A percentile compares a stretch with the other conserved stretches of the same genome.
Conservation (phyloP, 2,113 vertebrate genomes). For the Notothenia coriiceps region DNA sequence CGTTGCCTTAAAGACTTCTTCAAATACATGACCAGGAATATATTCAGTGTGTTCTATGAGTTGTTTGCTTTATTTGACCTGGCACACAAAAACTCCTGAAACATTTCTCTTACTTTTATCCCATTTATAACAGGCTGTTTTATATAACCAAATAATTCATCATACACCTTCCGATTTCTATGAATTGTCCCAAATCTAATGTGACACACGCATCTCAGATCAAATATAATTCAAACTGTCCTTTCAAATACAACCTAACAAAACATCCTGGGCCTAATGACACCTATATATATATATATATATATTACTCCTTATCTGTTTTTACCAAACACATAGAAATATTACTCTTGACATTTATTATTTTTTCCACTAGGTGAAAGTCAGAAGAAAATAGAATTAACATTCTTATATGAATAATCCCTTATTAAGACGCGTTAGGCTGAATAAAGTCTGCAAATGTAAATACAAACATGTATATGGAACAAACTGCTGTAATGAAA, state of each 20-base stretch:
- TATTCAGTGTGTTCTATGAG: conserved; percentile 29
- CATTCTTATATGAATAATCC: conserved; percentile 61
- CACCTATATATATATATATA: conserved; percentile 44
- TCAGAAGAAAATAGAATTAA: conserved; percentile 61
- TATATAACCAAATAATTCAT: conserved; percentile 15
- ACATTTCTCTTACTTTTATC: conserved; percentile 26
- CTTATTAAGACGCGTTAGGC: conserved; percentile 82
- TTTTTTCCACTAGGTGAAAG: conserved; percentile 54
- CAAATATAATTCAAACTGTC: conserved; percentile 41
- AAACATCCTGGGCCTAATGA: conserved; percentile 59
- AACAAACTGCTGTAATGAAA: conserved; percentile 53
- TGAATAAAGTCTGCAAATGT: conserved; percentile 70
- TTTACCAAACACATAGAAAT: conserved; percentile 58
- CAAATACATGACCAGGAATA: conserved; percentile 42
- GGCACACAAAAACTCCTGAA: conserved; percentile 26
- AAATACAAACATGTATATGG: conserved; percentile 56
- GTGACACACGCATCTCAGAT: conserved; percentile 43
- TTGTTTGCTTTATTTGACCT: conserved; percentile 21
- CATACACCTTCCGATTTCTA: conserved; percentile 16
- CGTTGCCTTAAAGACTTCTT: conserved; percentile 41
- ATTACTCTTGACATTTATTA: conserved; percentile 40
- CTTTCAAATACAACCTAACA: conserved; percentile 54
- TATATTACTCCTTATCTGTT: conserved; percentile 59
- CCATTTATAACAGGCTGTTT: conserved; percentile 26
- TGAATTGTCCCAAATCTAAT: conserved; percentile 54